Evolutionary conservation across 2,113 vertebrate genomes (phyloP).

Genomic region (Pelusios castaneus): DNA sequence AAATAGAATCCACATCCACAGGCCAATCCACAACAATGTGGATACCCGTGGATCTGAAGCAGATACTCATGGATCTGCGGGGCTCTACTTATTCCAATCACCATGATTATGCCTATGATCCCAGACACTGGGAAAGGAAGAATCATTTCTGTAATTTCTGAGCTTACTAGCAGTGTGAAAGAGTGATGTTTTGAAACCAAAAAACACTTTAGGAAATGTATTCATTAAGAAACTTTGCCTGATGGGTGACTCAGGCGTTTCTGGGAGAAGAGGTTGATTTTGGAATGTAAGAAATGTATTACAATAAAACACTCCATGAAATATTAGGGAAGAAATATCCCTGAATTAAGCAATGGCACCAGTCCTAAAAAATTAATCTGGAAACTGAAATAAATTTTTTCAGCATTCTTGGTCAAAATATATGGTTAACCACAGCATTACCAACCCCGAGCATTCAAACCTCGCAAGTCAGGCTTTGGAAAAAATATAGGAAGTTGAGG

Average conservation of each 20-base stretch:
- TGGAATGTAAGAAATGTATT: constrained; percentile 35
- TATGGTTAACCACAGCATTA: background rate
- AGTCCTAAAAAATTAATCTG: constrained; percentile 10
- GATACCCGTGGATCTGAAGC: too few relatives aligned
- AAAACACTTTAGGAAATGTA: background rate
- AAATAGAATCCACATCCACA: too few relatives aligned
- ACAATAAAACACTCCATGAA: background rate
- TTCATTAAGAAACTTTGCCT: background rate
- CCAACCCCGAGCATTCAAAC: constrained; percentile 10
- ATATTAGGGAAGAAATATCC: background rate
- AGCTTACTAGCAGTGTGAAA: background rate
- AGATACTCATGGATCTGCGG: too few relatives aligned
- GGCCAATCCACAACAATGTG: too few relatives aligned
- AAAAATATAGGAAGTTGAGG: background rate
- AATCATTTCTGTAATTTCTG: rapidly evolving
- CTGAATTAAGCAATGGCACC: constrained; percentile 37
- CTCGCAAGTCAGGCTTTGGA: constrained; percentile 11
- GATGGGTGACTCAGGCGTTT: constrained; percentile 15
- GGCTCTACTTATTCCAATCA: too few relatives aligned
- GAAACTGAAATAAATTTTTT: constrained; percentile 34
- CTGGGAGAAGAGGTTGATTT: background rate
- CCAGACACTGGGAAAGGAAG: background rate
- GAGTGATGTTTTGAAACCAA: background rate
- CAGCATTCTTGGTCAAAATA: background rate
- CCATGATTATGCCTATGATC: background rate